Conservation (phyloP, 37 sponge, comb jelly and placozoan species). For the Axinella damicornis region DNA sequence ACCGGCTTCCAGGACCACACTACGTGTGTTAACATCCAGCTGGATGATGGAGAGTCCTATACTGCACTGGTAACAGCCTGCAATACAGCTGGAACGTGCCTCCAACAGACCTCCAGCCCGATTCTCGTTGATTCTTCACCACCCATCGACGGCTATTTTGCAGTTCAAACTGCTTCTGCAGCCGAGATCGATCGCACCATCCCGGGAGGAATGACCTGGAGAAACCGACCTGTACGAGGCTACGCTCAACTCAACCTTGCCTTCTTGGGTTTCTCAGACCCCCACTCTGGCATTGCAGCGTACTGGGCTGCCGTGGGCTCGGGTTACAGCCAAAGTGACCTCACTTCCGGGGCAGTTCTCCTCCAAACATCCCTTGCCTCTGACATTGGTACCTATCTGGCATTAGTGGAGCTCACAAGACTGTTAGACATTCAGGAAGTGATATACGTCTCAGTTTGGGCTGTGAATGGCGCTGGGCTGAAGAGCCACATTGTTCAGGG, state of each 20-base stretch:
- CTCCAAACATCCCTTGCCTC: not conserved
- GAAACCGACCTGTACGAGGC: constrained; percentile 17
- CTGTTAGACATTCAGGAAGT: not conserved
- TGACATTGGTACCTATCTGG: not conserved
- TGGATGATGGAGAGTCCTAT: constrained; percentile 73
- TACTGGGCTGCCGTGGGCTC: constrained; percentile 70
- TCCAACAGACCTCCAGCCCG: not conserved
- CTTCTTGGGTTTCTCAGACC: constrained; percentile 85
- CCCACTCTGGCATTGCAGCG: constrained; percentile 66
- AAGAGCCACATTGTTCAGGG: constrained; percentile 53
- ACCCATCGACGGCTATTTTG: constrained; percentile 90
- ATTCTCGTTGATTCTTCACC: constrained; percentile 84
- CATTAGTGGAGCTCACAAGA: constrained; percentile 12
- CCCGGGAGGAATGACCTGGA: constrained; percentile 71
- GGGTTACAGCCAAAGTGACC: constrained; percentile 40
- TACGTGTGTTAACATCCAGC: constrained; percentile 2
- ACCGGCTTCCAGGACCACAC: not conserved
- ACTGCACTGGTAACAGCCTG: constrained; percentile 59
- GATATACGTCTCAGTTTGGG: constrained; percentile 71
- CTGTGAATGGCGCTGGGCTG: constrained; percentile 80
- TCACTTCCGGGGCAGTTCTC: not conserved
- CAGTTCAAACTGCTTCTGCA: constrained; percentile 48
- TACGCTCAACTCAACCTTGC: constrained; percentile 42
- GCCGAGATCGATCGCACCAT: constrained; percentile 46
- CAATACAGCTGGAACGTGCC: constrained; percentile 66